Evolutionary conservation across 1,140 invertebrate species (phyloP), one percentile per base, ranked within the genome.

Genomic region (Zaprionus inermis): DNA sequence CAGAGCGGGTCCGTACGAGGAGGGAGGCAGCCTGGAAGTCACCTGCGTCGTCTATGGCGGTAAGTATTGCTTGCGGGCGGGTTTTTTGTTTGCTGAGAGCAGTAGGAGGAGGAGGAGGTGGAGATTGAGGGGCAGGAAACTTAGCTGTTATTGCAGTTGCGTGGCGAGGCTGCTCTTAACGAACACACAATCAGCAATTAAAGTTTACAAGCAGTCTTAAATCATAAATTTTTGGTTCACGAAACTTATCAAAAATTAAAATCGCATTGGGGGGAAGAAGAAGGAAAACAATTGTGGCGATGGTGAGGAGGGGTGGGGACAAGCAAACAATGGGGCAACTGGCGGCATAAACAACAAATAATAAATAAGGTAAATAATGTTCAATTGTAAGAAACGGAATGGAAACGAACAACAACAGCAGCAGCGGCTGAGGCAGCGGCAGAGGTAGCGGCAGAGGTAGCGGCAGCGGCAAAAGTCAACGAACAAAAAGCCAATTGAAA

Each of bases 21-120:
- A 98, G 93, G 97, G 96, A 18, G 95, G 95, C 12, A 94, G 95
- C 67, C 95, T 98, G 93, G 95, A 95, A 91, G 94, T 98, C 60
- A 96, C 95, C 72, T 98, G 97, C 92, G 94, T 96, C 66, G 97
- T 97, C 38, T 94, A 94, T 41, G 97, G 97, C 92, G 97, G 97
- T 98, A 94, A 95, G 95, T 93, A 65, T 7, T 22, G 11, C 44
- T n/a, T 6, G 14, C 5, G 1, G 52, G 28, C 10, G 14, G n/a
- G 22, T 32, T 32, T 32, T 32, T 32, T 4, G 12, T 18, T 28
- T 28, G 24, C 24, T 28, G n/a, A 5, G 24, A 28, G 22, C 2
- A 28, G 24, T 5, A 28, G 24, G 24, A 28, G 24, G 24, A 28
- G 24, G 24, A 28, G 24, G 3, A 4, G 24, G 1, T 5, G 24